phyloP scores from a whole-genome alignment of 1,140 invertebrate species.

The Thaumatotibia leucotreta region DNA sequence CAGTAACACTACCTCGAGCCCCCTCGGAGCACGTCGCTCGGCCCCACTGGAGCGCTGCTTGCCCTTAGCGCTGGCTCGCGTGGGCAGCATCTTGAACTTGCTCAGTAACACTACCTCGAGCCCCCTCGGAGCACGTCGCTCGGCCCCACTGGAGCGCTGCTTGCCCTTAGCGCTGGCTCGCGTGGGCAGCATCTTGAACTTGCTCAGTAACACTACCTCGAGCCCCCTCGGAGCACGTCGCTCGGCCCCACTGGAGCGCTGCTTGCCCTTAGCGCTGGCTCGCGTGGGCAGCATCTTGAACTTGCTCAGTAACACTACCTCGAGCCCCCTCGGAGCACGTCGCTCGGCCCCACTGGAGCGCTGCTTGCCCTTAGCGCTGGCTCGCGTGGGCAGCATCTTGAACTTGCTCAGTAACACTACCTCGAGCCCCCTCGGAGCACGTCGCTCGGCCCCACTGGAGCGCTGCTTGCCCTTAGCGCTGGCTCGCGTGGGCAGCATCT shows the following conservation, averaged over 20 bases:
- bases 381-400: not conserved
- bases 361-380: not conserved
- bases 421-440: not conserved
- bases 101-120: not conserved
- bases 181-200: not conserved
- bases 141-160: too few species aligned
- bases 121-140: not conserved
- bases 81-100: not conserved
- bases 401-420: too few species aligned
- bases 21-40: too few species aligned
- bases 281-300: not conserved
- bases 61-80: not conserved
- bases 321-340: not conserved
- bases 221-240: not conserved
- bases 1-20: conserved; percentile 22
- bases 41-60: too few species aligned
- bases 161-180: not conserved
- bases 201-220: too few species aligned
- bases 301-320: not conserved
- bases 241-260: too few species aligned
- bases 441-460: not conserved
- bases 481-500: not conserved
- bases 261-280: not conserved
- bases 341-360: not conserved
- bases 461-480: not conserved